These are phyloP conservation scores for Diorhabda carinulata DNA, from an alignment of 1,140 invertebrate genomes.

Conservation along the genomic window DNA sequence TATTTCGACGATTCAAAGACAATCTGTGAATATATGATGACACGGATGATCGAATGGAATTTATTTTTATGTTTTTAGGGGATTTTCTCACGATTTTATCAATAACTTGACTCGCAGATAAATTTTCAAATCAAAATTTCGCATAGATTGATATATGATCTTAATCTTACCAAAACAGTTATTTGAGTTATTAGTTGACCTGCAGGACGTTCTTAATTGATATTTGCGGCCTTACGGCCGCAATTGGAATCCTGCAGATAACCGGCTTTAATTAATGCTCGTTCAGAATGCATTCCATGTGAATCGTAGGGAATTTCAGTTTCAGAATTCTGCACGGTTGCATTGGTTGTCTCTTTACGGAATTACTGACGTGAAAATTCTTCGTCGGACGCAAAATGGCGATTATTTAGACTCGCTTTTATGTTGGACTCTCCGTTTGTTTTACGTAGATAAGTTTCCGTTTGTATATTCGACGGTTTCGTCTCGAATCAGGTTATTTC, in stretches of 20 bases:
- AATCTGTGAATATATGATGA: too few species aligned
- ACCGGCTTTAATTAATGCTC: conserved; percentile 47
- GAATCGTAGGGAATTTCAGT: conserved; percentile 15
- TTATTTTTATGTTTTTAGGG: too few species aligned
- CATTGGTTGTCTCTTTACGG: conserved; percentile 11
- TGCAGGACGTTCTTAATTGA: conserved; percentile 45
- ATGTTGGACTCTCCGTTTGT: conserved; percentile 5
- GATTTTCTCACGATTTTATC: too few species aligned
- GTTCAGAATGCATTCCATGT: conserved; percentile 33
- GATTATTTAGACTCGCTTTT: conserved; percentile 7
- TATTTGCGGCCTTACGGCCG: conserved; percentile 47
- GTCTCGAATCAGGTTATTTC: not conserved
- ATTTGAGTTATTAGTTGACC: conserved; percentile 40
- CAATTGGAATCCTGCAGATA: conserved; percentile 49
- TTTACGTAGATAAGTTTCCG: conserved; percentile 6
- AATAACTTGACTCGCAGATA: too few species aligned
- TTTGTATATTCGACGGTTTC: not conserved
- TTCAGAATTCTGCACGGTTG: not conserved
- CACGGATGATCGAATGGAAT: too few species aligned
- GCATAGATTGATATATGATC: too few species aligned
- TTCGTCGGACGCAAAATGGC: conserved; percentile 11
- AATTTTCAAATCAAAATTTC: too few species aligned
- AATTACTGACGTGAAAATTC: conserved; percentile 23
- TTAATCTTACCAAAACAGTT: not conserved
- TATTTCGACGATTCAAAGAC: too few species aligned